Conservation (phyloP, 2,888 invertebrate genomes). For the Camptogramma bilineatum region DNA sequence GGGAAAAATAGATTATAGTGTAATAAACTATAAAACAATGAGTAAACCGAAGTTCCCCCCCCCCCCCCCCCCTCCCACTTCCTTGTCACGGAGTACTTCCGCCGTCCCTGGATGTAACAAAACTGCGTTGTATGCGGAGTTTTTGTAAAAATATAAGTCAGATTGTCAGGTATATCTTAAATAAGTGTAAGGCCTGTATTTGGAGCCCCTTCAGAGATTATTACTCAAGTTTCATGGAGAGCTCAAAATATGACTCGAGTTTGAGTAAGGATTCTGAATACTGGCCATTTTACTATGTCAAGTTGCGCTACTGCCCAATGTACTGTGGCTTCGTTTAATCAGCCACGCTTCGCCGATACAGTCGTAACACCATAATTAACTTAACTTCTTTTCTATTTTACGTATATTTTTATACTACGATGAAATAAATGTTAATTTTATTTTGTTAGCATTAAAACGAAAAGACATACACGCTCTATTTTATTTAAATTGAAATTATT, state of each 20-base stretch:
- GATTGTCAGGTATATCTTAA: no score
- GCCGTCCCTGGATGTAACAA: no score
- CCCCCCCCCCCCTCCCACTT: no score
- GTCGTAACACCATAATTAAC: constrained; percentile 31
- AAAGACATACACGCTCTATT: constrained; percentile 83
- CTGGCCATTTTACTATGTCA: not conserved
- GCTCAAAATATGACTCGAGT: not conserved
- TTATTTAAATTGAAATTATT: constrained; percentile 68
- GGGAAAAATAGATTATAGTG: no score
- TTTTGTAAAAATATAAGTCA: no score
- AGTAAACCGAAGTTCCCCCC: no score
- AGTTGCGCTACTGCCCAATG: constrained; percentile 35
- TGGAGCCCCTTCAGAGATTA: not conserved
- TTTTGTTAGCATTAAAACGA: constrained; percentile 85
- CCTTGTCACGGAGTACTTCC: no score
- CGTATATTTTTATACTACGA: constrained; percentile 84
- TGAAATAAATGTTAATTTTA: constrained; percentile 84
- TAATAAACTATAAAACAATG: no score
- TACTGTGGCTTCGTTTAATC: constrained; percentile 29
- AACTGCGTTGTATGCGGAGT: no score
- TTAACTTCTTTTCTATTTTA: constrained; percentile 73
- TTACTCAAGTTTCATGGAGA: not conserved
- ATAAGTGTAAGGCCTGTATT: not conserved
- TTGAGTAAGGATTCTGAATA: not conserved
- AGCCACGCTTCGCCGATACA: constrained; percentile 36